Evolutionary conservation across 1,140 invertebrate genomes (phyloP).

Genomic region (Leptinotarsa texana): DNA sequence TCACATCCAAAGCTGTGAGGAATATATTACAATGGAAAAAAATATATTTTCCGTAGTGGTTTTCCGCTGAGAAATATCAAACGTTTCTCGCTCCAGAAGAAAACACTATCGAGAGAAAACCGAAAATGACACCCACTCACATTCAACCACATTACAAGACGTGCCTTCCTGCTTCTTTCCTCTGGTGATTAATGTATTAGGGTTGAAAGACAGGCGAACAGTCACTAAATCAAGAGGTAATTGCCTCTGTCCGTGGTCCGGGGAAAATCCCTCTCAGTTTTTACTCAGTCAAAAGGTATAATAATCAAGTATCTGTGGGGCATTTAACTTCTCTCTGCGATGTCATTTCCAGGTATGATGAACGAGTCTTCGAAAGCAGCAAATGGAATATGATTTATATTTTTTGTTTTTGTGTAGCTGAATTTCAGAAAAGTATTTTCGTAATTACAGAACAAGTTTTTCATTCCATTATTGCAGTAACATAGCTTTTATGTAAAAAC

Average conservation of each 20-base stretch:
- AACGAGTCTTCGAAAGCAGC: conserved; percentile 11
- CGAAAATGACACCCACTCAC: neutral
- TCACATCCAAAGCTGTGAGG: no score
- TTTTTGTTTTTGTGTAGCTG: no score
- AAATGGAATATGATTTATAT: neutral
- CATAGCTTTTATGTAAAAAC: no score
- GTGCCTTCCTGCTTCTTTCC: neutral
- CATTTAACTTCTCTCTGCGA: conserved; percentile 23
- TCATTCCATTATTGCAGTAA: no score
- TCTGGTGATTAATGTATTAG: conserved; percentile 15
- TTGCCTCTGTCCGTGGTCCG: conserved; percentile 5
- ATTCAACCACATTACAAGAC: neutral
- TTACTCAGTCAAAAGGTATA: conserved; percentile 14
- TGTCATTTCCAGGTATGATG: conserved; percentile 22
- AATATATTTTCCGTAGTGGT: no score
- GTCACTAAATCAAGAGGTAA: conserved; percentile 21
- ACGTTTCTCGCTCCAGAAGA: no score
- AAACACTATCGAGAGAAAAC: neutral
- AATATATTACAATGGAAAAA: no score
- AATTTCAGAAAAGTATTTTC: no score
- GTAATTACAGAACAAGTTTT: no score
- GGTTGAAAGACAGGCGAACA: conserved; percentile 9
- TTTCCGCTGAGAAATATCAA: no score
- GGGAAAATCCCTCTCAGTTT: conserved; percentile 14
- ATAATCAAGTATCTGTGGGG: conserved; percentile 24